A percentile compares a stretch with the other conserved stretches of the same genome.
Conservation (phyloP, 2,797 vertebrate species). For the Tachyglossus aculeatus region DNA sequence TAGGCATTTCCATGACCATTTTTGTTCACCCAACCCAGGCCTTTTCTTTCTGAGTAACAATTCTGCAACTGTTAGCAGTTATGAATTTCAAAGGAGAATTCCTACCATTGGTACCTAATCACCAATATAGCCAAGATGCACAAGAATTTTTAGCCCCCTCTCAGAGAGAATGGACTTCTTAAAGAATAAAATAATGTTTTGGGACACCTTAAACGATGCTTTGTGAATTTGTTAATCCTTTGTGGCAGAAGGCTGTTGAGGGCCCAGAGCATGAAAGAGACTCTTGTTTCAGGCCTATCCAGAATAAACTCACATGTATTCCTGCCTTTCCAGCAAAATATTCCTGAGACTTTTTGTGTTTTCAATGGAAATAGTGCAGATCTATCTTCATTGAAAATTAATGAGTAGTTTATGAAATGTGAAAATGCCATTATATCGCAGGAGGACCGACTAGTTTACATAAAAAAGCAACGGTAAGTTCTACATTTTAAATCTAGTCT, state of each 20-base stretch:
- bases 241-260: background rate
- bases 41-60: background rate
- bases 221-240: background rate
- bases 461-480: background rate
- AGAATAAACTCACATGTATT: conserved; percentile 6
- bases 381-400: background rate
- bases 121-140: background rate
- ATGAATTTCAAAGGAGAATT: background rate
- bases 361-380: background rate
- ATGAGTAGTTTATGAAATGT: background rate
- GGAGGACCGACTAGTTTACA: background rate
- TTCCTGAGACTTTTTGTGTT: background rate
- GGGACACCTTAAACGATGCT: background rate
- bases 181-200: background rate
- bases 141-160: background rate
- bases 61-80: background rate
- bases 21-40: background rate
- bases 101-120: background rate
- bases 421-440: background rate
- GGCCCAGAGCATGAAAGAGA: conserved; percentile 4
- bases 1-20: background rate
- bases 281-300: background rate
- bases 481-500: background rate
- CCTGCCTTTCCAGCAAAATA: conserved; percentile 11
- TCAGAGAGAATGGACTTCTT: background rate